Evolutionary conservation across 1,140 invertebrate species (phyloP).

Genomic region (Microplitis demolitor): DNA sequence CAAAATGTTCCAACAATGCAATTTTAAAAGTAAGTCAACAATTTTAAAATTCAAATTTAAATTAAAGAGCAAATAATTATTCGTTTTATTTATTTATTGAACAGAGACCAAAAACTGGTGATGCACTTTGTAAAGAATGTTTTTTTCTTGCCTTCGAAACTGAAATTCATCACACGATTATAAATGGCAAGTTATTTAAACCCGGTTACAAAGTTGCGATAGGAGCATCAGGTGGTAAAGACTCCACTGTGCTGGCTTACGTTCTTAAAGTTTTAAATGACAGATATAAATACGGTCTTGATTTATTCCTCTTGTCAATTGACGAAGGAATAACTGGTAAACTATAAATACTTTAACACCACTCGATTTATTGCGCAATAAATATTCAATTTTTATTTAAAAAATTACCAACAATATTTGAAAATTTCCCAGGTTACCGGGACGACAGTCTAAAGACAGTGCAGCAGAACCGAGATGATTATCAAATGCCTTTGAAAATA

Average conservation of each 20-base stretch:
- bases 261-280: conserved; percentile 92
- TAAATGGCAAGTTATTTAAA: conserved; percentile 82
- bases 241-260: conserved; percentile 96
- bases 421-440: conserved; percentile 76
- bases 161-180: conserved; percentile 96
- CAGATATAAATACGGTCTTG: conserved; percentile 88
- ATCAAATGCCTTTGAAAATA: conserved; percentile 92
- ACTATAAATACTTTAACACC: background rate
- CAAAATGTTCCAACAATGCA: conserved; percentile 74
- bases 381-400: conserved; percentile 2
- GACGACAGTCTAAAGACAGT: conserved; percentile 98
- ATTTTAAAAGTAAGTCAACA: conserved; percentile 68
- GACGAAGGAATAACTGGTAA: conserved; percentile 96
- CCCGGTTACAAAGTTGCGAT: conserved; percentile 89
- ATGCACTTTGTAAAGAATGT: conserved; percentile 93
- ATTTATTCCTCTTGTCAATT: conserved; percentile 92
- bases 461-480: conserved; percentile 91
- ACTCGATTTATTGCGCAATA: background rate
- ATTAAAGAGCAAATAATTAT: background rate
- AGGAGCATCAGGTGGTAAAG: conserved; percentile 98
- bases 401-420: background rate
- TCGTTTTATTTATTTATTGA: background rate
- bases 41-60: background rate
- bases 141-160: conserved; percentile 94
- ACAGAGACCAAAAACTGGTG: conserved; percentile 87